Percentiles rank a stretch among this genome's conserved stretches.
These are phyloP conservation scores for Moxostoma hubbsi DNA, from an alignment of 2,797 vertebrate genomes.

Conservation along the genomic window DNA sequence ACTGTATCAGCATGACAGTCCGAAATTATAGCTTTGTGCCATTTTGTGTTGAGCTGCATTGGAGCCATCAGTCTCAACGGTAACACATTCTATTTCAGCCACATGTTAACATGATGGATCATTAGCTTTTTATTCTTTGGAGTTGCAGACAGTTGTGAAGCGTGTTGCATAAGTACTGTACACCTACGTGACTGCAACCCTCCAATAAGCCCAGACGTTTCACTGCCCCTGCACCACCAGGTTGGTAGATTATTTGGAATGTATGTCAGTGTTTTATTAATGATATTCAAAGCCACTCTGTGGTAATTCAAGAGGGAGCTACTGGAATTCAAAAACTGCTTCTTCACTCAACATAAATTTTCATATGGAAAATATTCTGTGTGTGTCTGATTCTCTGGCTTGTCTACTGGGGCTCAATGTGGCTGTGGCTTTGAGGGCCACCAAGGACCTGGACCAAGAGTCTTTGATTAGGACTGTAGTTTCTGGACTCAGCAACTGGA, in stretches of 20 bases:
- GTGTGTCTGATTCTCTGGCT: slow-evolving; percentile 10
- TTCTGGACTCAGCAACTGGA: slow-evolving; percentile 12
- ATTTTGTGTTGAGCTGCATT: slow-evolving; percentile 24
- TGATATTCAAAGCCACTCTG: slow-evolving; percentile 22
- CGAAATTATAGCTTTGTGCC: slow-evolving; percentile 25
- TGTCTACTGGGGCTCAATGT: not conserved
- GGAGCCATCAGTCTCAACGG: slow-evolving; percentile 44
- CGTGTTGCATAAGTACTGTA: slow-evolving; percentile 26
- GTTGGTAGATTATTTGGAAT: slow-evolving; percentile 29
- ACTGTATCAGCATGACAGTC: slow-evolving; percentile 20
- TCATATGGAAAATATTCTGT: not conserved
- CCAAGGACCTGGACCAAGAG: slow-evolving; percentile 29
- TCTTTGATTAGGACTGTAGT: slow-evolving; percentile 27
- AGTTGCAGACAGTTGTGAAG: slow-evolving; percentile 39
- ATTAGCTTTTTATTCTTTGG: slow-evolving; percentile 40
- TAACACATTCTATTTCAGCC: slow-evolving; percentile 34
- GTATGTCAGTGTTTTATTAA: slow-evolving; percentile 37
- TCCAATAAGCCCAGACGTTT: slow-evolving; percentile 37
- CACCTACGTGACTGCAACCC: slow-evolving; percentile 26
- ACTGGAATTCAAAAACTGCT: slow-evolving; percentile 5
- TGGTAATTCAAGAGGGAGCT: slow-evolving; percentile 24
- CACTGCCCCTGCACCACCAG: slow-evolving; percentile 19
- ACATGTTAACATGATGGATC: slow-evolving; percentile 44
- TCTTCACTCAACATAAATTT: not conserved
- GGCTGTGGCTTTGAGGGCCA: slow-evolving; percentile 26